Conservation (phyloP, 2,888 invertebrate genomes). For the Geophilus truncorum region DNA sequence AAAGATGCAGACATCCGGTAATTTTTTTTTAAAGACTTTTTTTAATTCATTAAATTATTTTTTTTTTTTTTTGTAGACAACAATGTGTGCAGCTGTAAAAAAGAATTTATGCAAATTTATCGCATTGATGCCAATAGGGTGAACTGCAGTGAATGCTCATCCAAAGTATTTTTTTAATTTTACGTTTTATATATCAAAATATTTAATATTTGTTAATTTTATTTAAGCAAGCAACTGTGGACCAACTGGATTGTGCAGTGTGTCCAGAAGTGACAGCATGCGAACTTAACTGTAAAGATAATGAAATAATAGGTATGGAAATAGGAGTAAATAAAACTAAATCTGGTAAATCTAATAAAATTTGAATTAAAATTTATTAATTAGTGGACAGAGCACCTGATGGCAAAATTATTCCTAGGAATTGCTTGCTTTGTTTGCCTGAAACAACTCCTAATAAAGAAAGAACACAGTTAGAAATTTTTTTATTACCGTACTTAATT, state of each 20-base stretch:
- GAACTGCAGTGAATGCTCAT: background rate
- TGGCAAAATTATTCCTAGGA: background rate
- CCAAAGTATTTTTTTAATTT: no score
- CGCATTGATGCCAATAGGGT: background rate
- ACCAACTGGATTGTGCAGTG: background rate
- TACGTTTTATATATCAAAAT: no score
- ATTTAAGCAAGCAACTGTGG: background rate
- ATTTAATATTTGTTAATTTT: no score
- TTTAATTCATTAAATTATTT: background rate
- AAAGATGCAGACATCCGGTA: background rate
- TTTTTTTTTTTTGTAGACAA: no score
- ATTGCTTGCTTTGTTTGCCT: background rate
- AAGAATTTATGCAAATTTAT: background rate
- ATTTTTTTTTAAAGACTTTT: background rate
- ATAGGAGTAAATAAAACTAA: background rate
- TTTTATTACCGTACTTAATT: background rate
- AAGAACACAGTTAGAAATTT: background rate
- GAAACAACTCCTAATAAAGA: background rate
- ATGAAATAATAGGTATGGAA: background rate
- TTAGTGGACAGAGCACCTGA: background rate
- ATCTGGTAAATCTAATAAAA: background rate
- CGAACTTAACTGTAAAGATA: background rate
- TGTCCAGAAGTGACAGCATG: background rate
- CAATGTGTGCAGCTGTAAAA: no score
- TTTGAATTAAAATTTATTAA: background rate